Base-by-base conservation (phyloP, 2,113 vertebrate species). In the Seriola dumerili region DNA sequence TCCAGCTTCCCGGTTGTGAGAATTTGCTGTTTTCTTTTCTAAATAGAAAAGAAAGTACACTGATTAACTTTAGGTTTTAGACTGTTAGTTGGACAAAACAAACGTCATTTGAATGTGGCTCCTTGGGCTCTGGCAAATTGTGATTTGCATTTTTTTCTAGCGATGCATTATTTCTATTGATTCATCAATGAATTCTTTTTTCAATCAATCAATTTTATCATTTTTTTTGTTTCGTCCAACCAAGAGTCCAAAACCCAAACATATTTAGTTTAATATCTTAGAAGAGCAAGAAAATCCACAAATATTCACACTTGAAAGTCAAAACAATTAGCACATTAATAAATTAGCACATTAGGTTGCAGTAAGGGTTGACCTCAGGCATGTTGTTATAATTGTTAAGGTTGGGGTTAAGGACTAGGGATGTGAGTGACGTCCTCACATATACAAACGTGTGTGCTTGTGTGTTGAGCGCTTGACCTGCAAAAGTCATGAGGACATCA, bases 401-500 rank as follows among this genome's bases (percentile, higher is more conserved):
- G 11, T 25, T 77, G 8, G 8, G 25, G 14, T 69, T 54, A 46
- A 8, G 46, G 50, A 36, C 46, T 42, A 7, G 5, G 21, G 13
- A 2, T 59, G 59, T 29, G 40, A 79, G 9, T 21, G 5, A 29
- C 4, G 5, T 73, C 55, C 29, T 66, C 8, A 25, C 14, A 42
- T 36, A 55, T 55, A 46, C 17, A 85, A 70, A 67, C 59, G 61
- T 62, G 44, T 62, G 44, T 63, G 65, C 76, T 25, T 61, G 64
- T 64, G 71, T 69, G 29, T 34, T n/a, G 63, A 73, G 66, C 52
- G 23, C 8, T 75, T 85, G 94, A 99, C 98, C 98, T 92, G 97
- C 94, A 93, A 99, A 98, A 55, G 97, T 99, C 97, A 99, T 98
- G 78, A 99, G 96, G 75, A 99, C 97, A 1, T 99, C 98, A 81